These are phyloP conservation scores for Melanotaenia boesemani DNA, from an alignment of 2,797 vertebrate species.

Conservation along the genomic window DNA sequence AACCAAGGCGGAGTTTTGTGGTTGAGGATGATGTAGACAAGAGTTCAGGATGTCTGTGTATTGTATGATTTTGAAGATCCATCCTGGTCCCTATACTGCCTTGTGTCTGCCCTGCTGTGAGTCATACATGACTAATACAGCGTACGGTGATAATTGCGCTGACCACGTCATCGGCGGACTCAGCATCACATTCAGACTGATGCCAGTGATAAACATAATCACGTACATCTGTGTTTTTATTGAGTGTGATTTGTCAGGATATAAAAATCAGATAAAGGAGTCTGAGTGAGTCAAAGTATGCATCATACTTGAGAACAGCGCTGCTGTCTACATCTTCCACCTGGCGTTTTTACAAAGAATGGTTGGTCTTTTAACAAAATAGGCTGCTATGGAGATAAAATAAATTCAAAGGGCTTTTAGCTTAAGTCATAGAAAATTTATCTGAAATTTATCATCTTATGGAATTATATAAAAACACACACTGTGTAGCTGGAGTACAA, in stretches of 20 bases:
- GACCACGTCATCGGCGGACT: slow-evolving; percentile 21
- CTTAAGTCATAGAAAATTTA: neutral
- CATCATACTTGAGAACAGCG: slow-evolving; percentile 25
- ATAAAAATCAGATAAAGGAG: slow-evolving; percentile 34
- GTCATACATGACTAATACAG: slow-evolving; percentile 43
- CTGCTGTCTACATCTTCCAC: slow-evolving; percentile 4
- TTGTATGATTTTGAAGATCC: neutral
- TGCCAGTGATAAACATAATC: slow-evolving; percentile 42
- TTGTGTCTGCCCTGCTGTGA: slow-evolving; percentile 41
- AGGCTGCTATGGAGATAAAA: neutral
- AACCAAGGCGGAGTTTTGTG: slow-evolving; percentile 34
- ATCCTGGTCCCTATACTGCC: slow-evolving; percentile 19
- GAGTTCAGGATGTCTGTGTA: slow-evolving; percentile 54
- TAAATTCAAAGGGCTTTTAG: neutral
- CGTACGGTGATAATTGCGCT: neutral
- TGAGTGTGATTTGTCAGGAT: slow-evolving; percentile 26
- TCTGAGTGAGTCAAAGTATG: slow-evolving; percentile 32
- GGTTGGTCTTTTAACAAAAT: neutral
- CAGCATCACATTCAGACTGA: slow-evolving; percentile 21
- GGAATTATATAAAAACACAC: neutral
- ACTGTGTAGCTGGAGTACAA: neutral
- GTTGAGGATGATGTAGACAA: slow-evolving; percentile 31
- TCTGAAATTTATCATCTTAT: neutral
- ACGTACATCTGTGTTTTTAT: slow-evolving; percentile 31
- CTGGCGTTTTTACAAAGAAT: neutral